Evolutionary conservation across 2,797 vertebrate species (phyloP), one percentile per base, ranked within the genome.

Genomic region (Carduelis carduelis): DNA sequence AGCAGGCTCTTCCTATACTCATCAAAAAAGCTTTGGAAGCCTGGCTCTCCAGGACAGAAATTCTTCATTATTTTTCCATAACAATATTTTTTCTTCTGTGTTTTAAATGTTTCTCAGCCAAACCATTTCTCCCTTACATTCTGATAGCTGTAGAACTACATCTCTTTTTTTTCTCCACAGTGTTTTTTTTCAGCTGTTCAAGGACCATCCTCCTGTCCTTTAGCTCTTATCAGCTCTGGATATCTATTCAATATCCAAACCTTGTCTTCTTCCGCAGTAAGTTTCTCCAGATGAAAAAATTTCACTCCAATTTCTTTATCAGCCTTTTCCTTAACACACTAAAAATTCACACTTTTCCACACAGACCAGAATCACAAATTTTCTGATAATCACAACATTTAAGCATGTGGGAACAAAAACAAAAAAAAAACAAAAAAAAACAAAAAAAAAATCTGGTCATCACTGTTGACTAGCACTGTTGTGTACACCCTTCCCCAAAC

Each of bases 401-500:
- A 86, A 46, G 7, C 2, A 20, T n/a, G 11, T 63, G 22, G 39
- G 41, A 43, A 43, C 17, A 43, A 46, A 77, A 78, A 16, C 9
- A 60, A 47, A 49, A 37, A 39, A 39, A 37, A 39, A 12, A 35
- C 7, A 39, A 39, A n/a, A n/a, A 43, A 46, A 77, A 78, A 16
- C 9, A 60, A 47, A 49, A 37, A 41, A 6, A 28, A 34, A 6
- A 34, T 39, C 21, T 50, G 50, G 12, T 53, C 12, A 17, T 53
- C 8, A 13, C 13, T 75, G 8, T 57, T 57, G 39, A 59, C 8
- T 21, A 71, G 20, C 1, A 28, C 11, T 34, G 10, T 41, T 6
- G 0, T 43, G 5, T 46, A 66, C 8, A 2, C 4, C 6, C 5
- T n/a, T 11, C 30, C 5, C 5, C n/a, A 74, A 64, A 63, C 5